These are phyloP conservation scores for Lithophane semibrunnea DNA, from an alignment of 2,888 invertebrate genomes.

Conservation along the genomic window DNA sequence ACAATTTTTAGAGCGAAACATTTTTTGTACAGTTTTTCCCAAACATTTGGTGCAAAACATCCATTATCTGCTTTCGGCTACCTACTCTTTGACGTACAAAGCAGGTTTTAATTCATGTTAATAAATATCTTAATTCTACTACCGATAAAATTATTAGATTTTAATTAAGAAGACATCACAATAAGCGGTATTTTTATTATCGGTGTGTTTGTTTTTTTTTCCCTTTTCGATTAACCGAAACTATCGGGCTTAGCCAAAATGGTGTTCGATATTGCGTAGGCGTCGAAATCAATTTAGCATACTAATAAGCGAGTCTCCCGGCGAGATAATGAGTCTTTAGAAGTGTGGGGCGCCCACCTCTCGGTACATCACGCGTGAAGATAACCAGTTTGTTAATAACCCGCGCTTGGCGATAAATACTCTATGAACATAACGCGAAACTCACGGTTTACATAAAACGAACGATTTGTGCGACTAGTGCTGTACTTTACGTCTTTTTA, in stretches of 20 bases:
- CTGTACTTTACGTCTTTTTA: constrained; percentile 77
- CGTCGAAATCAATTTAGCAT: constrained; percentile 82
- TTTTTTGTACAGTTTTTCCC: constrained; percentile 33
- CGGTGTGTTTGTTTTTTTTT: constrained; percentile 33
- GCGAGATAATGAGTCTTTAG: constrained; percentile 77
- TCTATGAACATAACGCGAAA: constrained; percentile 77
- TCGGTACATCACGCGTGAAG: constrained; percentile 59
- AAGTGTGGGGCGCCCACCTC: constrained; percentile 71
- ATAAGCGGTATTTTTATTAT: constrained; percentile 56
- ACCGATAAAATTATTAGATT: constrained; percentile 49
- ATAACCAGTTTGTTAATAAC: constrained; percentile 71
- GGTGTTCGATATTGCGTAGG: constrained; percentile 72
- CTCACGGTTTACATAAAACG: constrained; percentile 69
- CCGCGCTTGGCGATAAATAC: constrained; percentile 68
- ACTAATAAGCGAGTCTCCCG: constrained; percentile 78
- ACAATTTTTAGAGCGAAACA: constrained; percentile 56
- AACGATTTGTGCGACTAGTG: constrained; percentile 69
- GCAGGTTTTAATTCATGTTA: constrained; percentile 44
- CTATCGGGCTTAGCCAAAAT: constrained; percentile 55
- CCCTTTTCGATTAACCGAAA: constrained; percentile 45
- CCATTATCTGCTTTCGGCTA: constrained; percentile 36
- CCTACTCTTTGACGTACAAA: constrained; percentile 41
- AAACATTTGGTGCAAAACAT: constrained; percentile 18
- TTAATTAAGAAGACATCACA: constrained; percentile 57
- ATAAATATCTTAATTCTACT: constrained; percentile 49